phyloP scores from a whole-genome alignment of 2,113 vertebrate genomes.

The Salvelinus sp. region DNA sequence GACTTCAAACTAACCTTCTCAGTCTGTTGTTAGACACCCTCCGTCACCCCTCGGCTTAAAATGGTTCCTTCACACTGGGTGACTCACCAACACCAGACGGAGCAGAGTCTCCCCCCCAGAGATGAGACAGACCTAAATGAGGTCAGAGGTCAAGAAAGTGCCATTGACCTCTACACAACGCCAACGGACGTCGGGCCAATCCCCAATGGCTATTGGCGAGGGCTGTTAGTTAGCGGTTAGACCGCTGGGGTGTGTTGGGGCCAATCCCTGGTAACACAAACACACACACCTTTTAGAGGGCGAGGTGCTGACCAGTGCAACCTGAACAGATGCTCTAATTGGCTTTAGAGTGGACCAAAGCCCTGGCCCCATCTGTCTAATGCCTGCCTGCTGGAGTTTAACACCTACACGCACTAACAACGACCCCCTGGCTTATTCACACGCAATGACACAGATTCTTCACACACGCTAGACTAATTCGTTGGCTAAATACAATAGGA shows the following conservation, averaged over 20 bases:
- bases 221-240: too few species aligned
- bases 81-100: not conserved
- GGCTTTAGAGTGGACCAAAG: not conserved
- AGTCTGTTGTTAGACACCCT: not conserved
- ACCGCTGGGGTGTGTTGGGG: conserved; percentile 8
- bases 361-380: conserved; percentile 7
- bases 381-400: not conserved
- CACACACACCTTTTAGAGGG: not conserved
- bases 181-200: conserved; percentile 13
- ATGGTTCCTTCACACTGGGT: not conserved
- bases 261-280: not conserved
- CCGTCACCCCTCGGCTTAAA: not conserved
- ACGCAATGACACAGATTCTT: not conserved
- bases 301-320: not conserved
- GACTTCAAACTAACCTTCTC: not conserved
- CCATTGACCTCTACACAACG: conserved; percentile 41
- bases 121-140: conserved; percentile 28
- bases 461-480: too few species aligned
- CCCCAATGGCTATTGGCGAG: too few species aligned
- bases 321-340: not conserved
- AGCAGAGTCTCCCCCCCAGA: not conserved
- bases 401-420: not conserved
- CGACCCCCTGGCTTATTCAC: not conserved
- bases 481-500: too few species aligned
- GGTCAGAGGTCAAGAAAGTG: conserved; percentile 41